phyloP scores from a whole-genome alignment of 37 sponge, comb jelly and placozoan species.

The Theonella swinhoei region DNA sequence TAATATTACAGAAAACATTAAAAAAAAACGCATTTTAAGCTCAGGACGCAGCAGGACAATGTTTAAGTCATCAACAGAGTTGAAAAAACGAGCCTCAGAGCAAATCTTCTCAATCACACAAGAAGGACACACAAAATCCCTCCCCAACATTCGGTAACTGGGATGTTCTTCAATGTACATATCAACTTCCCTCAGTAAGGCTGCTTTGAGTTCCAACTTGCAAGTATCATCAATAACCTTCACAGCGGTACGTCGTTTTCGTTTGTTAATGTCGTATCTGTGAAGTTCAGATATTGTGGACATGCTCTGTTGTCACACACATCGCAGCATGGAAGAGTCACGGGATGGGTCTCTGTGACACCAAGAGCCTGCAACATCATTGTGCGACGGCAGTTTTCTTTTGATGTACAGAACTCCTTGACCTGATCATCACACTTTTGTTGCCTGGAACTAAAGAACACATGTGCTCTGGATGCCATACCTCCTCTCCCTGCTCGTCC shows the following conservation, averaged over 20 bases:
- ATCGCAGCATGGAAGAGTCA: background rate
- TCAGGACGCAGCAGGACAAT: background rate
- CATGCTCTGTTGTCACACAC: background rate
- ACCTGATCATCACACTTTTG: background rate
- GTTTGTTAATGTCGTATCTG: background rate
- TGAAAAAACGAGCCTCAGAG: background rate
- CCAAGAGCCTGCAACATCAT: background rate
- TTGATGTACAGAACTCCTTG: background rate
- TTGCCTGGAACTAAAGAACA: too few species aligned
- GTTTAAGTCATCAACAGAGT: background rate
- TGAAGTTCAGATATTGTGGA: too few species aligned
- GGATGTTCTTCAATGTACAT: background rate
- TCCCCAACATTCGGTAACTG: constrained; percentile 5
- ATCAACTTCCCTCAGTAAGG: background rate
- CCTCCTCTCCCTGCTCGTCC: too few species aligned
- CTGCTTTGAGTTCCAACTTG: background rate
- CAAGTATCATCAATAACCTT: background rate
- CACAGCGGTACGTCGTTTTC: background rate
- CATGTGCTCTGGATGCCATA: background rate
- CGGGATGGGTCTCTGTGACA: background rate
- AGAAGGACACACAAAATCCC: constrained; percentile 3
- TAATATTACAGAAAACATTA: background rate
- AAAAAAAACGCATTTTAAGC: background rate
- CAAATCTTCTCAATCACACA: constrained; percentile 13
- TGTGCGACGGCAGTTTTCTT: background rate